Conservation (phyloP, 37 sponge, comb jelly and placozoan genomes). For the Mnemiopsis leidyi region DNA sequence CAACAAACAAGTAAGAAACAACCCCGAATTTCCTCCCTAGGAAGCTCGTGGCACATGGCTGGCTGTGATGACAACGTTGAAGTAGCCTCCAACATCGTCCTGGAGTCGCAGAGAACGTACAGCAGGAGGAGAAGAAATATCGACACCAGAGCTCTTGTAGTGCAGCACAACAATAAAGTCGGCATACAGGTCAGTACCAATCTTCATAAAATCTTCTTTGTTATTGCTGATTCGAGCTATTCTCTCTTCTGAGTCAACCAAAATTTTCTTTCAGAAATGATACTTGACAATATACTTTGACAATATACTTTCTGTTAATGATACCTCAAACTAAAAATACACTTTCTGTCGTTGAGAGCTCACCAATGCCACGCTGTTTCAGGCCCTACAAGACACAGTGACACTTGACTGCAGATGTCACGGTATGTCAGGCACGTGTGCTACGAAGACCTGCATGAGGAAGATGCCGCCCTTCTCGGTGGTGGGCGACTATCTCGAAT, state of each 20-base stretch:
- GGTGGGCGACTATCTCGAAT: constrained; percentile 40
- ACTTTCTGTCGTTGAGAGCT: too few species aligned
- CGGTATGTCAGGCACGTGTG: constrained; percentile 56
- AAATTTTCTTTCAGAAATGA: too few species aligned
- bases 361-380: too few species aligned
- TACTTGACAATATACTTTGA: too few species aligned
- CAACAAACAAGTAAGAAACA: too few species aligned
- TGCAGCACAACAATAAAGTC: constrained; percentile 39
- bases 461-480: constrained; percentile 60
- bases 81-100: constrained; percentile 35
- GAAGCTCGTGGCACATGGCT: constrained; percentile 58
- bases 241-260: too few species aligned
- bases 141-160: constrained; percentile 37
- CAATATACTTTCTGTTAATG: too few species aligned
- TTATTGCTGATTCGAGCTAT: too few species aligned
- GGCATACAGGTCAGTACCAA: constrained; percentile 25
- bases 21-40: too few species aligned
- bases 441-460: constrained; percentile 51
- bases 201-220: neutral
- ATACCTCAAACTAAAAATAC: too few species aligned
- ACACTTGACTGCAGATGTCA: constrained; percentile 59
- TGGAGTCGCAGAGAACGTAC: neutral
- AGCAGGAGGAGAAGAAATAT: constrained; percentile 3
- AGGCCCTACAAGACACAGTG: constrained; percentile 61
- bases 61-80: constrained; percentile 57